Evolutionary conservation across 2,888 invertebrate species (phyloP).

Genomic region (Eumacrocentrus americanus): DNA sequence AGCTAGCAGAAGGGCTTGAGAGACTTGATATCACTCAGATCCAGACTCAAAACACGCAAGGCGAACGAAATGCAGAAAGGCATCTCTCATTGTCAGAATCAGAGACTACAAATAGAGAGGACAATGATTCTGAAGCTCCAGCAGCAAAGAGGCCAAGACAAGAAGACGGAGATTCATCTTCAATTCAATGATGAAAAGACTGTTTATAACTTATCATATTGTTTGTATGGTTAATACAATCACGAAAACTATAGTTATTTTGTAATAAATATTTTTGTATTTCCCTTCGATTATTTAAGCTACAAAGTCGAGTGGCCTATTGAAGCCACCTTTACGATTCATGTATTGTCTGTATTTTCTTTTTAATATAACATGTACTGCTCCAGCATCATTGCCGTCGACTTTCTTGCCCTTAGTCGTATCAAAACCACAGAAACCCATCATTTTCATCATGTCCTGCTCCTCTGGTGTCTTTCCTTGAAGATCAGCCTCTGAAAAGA

Average conservation of each 20-base stretch:
- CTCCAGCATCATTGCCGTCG: conserved; percentile 91
- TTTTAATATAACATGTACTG: conserved; percentile 93
- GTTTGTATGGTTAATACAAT: no score
- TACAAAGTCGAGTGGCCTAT: conserved; percentile 96
- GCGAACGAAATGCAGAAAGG: conserved; percentile 2
- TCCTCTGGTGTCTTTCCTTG: conserved; percentile 91
- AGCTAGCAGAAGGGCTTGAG: conserved; percentile 65
- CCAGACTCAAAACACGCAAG: conserved; percentile 33
- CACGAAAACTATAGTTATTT: no score
- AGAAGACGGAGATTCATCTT: no score
- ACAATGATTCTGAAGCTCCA: conserved; percentile 21
- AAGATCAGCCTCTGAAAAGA: conserved; percentile 79
- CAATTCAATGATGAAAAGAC: no score
- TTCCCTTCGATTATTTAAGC: no score
- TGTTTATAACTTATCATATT: no score
- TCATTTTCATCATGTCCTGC: conserved; percentile 92
- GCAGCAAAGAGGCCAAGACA: conserved; percentile 21
- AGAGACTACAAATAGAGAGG: neutral
- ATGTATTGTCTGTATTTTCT: conserved; percentile 98
- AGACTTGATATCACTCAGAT: conserved; percentile 50
- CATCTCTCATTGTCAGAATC: neutral
- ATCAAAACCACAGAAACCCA: conserved; percentile 97
- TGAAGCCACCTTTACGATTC: conserved; percentile 99
- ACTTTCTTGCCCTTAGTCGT: conserved; percentile 97
- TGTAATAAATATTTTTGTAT: no score